Evolutionary conservation across 2,888 invertebrate species (phyloP).

Genomic region (Chorisops tibialis): DNA sequence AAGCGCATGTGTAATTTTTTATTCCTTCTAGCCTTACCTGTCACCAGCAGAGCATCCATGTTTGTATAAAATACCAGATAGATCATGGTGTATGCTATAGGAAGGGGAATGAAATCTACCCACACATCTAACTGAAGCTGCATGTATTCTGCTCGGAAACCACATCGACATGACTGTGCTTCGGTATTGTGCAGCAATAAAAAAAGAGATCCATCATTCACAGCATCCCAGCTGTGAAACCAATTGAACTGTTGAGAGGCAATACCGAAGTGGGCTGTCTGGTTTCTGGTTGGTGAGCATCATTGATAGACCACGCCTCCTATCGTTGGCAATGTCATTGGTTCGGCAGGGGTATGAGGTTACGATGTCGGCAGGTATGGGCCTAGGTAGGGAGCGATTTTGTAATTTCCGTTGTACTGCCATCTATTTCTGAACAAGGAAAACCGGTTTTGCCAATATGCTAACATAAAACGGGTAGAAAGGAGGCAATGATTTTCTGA

Average conservation of each 20-base stretch:
- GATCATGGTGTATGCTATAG: no score
- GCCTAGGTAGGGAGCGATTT: neutral
- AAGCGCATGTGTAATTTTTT: no score
- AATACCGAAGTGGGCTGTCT: neutral
- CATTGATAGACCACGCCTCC: neutral
- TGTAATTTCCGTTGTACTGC: slow-evolving; percentile 22
- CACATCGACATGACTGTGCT: neutral
- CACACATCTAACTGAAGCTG: no score
- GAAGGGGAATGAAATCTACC: no score
- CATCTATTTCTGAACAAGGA: neutral
- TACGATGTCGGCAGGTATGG: slow-evolving; percentile 4
- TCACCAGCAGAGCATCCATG: no score
- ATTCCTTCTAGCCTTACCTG: no score
- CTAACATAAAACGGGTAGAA: neutral
- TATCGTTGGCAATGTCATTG: no score
- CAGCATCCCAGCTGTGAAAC: no score
- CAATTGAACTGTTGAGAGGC: neutral
- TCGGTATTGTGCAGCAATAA: neutral
- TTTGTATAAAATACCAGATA: no score
- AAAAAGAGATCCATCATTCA: neutral
- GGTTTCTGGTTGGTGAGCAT: neutral
- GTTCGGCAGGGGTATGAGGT: no score
- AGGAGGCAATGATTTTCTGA: slow-evolving; percentile 20
- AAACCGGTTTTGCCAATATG: neutral
- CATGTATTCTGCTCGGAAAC: no score